Base-by-base conservation (phyloP, 2,797 vertebrate species). In the Semaprochilodus insignis region DNA sequence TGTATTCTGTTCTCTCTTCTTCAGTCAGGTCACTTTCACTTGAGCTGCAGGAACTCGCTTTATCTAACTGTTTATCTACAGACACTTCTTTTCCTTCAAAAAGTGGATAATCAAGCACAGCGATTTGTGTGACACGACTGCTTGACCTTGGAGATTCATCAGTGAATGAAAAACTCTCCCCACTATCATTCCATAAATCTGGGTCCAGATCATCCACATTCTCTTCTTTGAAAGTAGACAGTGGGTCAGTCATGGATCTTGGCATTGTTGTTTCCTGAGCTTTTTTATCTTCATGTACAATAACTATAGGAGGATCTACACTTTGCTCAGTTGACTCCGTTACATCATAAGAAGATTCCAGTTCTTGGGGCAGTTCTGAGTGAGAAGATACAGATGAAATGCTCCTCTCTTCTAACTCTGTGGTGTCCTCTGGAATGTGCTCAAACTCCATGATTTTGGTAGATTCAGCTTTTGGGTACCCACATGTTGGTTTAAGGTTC, bases 121-220 rank as follows among this genome's bases (percentile, higher is more conserved):
- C n/a, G n/a, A 23, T 7, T 52, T 82, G 25, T 65, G 69, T 82
- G 52, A 82, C 27, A 16, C 16, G 82, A 69, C 83, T 85, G 77
- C 88, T 92, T 82, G 92, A 91, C 71, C 84, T 89, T 36, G 81
- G 77, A 34, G 92, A 92, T 3, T 36, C 60, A 76, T 95, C 95
- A 3, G 90, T 92, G 77, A 95, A 96, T 48, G 95, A 93, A 92
- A 96, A 96, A 70, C 83, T 91, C 52, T 95, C 94, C 67, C 87
- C 95, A 57, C 91, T 91, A 44, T 94, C 94, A 48, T 90, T 90
- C 88, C 84, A 92, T 57, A 84, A 48, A 79, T 91, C 91, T 55
- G 87, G 73, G 51, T 93, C 87, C 55, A 80, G 72, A 27, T 84
- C 66, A 25, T 82, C 81, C 48, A 85, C 72, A 66, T 31, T 76